These are phyloP conservation scores for Darevskia nairensis DNA, from an alignment of 2,797 vertebrate species.

Conservation along the genomic window DNA sequence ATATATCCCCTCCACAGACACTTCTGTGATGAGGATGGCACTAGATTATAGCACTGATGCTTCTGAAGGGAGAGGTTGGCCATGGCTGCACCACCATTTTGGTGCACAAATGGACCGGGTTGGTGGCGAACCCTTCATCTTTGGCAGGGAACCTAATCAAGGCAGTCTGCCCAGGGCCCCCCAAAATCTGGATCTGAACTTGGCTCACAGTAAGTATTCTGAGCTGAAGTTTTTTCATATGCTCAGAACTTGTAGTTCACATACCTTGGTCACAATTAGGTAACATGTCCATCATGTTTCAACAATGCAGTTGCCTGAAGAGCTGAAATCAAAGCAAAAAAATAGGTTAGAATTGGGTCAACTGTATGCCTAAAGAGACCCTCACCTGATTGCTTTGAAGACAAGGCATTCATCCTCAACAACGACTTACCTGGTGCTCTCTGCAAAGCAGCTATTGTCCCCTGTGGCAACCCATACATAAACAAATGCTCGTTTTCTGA, in stretches of 20 bases:
- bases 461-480: not conserved
- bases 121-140: not conserved
- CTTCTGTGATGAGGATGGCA: no score
- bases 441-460: not conserved
- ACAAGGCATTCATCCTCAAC: not conserved
- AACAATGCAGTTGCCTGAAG: not conserved
- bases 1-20: no score
- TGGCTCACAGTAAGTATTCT: not conserved
- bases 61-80: not conserved
- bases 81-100: not conserved
- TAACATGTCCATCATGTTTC: not conserved
- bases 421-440: accelerated
- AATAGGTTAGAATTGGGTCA: no score
- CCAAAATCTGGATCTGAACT: not conserved
- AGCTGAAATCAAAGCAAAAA: not conserved
- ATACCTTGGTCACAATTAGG: not conserved
- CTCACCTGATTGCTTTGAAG: not conserved
- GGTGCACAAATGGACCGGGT: not conserved
- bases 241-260: not conserved
- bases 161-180: not conserved
- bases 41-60: no score
- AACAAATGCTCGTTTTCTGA: not conserved
- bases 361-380: not conserved
- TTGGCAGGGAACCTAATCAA: not conserved
- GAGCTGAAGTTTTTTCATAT: not conserved